Percentiles rank a stretch among this genome's conserved stretches.
These are phyloP conservation scores for Drosophila nigrodunni DNA, from an alignment of 1,140 invertebrate genomes.

Conservation along the genomic window DNA sequence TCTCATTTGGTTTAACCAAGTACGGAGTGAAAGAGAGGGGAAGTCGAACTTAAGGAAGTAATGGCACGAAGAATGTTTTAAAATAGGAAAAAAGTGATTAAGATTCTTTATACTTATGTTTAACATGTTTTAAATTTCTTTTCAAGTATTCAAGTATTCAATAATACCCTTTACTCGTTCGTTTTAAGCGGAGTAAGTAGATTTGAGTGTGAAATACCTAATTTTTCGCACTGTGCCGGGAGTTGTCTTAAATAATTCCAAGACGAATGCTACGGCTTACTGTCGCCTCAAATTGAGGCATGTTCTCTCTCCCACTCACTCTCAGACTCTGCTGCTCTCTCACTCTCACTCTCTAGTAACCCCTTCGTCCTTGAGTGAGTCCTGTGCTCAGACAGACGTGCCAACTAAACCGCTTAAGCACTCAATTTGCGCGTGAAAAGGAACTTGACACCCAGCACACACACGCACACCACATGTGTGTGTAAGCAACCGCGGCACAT, in stretches of 20 bases:
- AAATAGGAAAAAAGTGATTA: too few relatives aligned
- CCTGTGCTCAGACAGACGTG: constrained; percentile 49
- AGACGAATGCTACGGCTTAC: constrained; percentile 46
- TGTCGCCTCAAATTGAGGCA: constrained; percentile 15
- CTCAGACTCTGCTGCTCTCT: background rate
- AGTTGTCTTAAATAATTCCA: constrained; percentile 33
- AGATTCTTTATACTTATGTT: too few relatives aligned
- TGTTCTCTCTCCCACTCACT: background rate
- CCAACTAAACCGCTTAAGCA: constrained; percentile 82
- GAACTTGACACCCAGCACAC: constrained; percentile 72
- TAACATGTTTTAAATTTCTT: too few relatives aligned
- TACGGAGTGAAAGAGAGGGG: background rate
- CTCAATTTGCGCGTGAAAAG: constrained; percentile 82
- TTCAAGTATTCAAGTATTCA: too few relatives aligned
- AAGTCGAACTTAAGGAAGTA: too few relatives aligned
- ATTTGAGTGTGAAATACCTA: background rate
- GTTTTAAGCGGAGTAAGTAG: background rate
- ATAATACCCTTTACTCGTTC: too few relatives aligned
- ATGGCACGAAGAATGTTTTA: too few relatives aligned
- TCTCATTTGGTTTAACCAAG: background rate
- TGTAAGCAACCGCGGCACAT: constrained; percentile 68
- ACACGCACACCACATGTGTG: background rate
- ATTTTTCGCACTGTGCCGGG: background rate
- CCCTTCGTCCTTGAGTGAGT: constrained; percentile 18
- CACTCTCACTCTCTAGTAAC: constrained; percentile 22